phyloP scores from a whole-genome alignment of 2,888 invertebrate genomes.

The Catocala nupta region DNA sequence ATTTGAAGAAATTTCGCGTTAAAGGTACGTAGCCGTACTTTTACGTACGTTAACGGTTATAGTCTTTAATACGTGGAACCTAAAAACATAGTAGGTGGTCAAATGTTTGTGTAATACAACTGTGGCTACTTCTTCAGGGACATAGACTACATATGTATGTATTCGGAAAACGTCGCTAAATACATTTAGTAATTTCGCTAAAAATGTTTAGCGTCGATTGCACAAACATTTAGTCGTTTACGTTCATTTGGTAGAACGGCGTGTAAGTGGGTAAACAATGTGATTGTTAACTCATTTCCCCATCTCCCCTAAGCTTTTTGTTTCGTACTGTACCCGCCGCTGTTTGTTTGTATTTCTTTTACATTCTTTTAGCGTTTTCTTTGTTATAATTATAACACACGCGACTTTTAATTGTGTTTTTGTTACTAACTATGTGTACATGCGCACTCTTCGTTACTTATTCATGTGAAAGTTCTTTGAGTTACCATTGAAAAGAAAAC shows the following conservation, averaged over 20 bases:
- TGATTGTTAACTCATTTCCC: constrained; percentile 43
- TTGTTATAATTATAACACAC: constrained; percentile 41
- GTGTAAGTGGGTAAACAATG: constrained; percentile 40
- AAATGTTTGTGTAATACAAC: no score
- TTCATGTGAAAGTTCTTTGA: not conserved
- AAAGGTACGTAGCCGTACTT: no score
- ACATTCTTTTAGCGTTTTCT: constrained; percentile 40
- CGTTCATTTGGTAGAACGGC: constrained; percentile 28
- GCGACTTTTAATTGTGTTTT: constrained; percentile 33
- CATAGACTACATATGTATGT: not conserved
- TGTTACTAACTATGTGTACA: constrained; percentile 8
- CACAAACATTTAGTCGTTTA: constrained; percentile 23
- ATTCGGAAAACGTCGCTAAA: not conserved
- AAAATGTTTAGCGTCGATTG: constrained; percentile 34
- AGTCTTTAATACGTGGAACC: no score
- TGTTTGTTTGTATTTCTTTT: constrained; percentile 48
- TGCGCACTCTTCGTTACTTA: not conserved
- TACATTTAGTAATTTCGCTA: constrained; percentile 4
- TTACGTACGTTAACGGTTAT: no score
- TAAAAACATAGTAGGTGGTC: no score
- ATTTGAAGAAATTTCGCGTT: no score
- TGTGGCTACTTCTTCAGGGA: no score
- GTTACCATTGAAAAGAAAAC: no score
- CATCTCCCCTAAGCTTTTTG: constrained; percentile 41
- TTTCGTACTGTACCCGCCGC: constrained; percentile 31